These are phyloP conservation scores for Vimba vimba DNA, from an alignment of 2,113 vertebrate genomes.

Conservation along the genomic window DNA sequence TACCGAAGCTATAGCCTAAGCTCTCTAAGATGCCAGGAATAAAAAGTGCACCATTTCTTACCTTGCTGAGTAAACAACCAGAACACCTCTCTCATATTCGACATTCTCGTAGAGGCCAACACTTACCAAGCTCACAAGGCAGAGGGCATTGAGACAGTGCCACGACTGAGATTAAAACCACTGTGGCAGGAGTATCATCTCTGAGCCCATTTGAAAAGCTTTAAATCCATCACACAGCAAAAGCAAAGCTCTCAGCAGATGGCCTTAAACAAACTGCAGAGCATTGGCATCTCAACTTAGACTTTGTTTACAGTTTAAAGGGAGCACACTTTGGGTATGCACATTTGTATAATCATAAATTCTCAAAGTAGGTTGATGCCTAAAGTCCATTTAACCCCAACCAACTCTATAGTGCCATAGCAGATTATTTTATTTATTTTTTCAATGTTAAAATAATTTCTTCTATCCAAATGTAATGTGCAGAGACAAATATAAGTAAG, in stretches of 20 bases:
- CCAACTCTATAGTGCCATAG: neutral
- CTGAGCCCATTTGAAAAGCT: conserved; percentile 43
- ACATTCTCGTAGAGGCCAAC: neutral
- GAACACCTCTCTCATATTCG: neutral
- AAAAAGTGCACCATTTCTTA: conserved; percentile 33
- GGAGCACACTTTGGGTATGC: conserved; percentile 16
- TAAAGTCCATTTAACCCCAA: neutral
- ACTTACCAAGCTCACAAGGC: neutral
- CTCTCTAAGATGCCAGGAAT: neutral
- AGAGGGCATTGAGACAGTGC: conserved; percentile 23
- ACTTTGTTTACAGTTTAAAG: conserved; percentile 35
- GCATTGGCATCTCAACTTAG: conserved; percentile 34
- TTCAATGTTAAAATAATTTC: neutral
- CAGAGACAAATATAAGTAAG: neutral
- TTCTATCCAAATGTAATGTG: neutral
- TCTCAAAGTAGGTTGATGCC: conserved; percentile 15
- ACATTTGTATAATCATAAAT: conserved; percentile 28
- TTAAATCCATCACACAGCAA: conserved; percentile 37
- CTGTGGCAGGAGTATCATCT: conserved; percentile 20
- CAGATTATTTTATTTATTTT: neutral
- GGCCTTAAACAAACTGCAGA: conserved; percentile 19
- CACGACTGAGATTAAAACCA: conserved; percentile 43
- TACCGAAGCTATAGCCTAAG: conserved; percentile 31
- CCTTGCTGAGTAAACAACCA: conserved; percentile 33
- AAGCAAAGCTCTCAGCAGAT: conserved; percentile 39